Evolutionary conservation across 2,797 vertebrate genomes (phyloP), one percentile per base, ranked within the genome.

Genomic region (Microctenopoma steveboyesi): DNA sequence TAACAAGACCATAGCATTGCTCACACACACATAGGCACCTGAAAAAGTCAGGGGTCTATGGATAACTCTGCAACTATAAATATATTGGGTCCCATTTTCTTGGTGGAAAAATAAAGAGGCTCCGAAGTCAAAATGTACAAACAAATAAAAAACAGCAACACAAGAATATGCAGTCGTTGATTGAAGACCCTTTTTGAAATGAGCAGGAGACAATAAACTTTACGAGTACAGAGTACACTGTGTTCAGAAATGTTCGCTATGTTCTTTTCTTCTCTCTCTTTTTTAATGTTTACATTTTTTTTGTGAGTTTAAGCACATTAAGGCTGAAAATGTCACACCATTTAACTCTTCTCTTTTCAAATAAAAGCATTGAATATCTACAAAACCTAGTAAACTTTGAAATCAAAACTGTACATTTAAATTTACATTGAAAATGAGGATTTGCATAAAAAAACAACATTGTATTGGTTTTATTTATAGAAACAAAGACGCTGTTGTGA

Each of bases 331-430:
- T 89, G 93, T 94, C 91, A 94, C 93, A 94, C 91, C 92, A 94
- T 92, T 93, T 88, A 92, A 88, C 86, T 92, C 86, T 85, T 87
- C 77, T 69, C 85, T 85, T 76, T 83, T 90, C 92, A 96, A 97
- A 95, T 91, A 86, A 95, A 96, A 95, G 92, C 91, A 95, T 94
- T 93, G 94, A 95, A 90, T 96, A 96, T 95, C 95, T 96, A 96
- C 95, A 96, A 96, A 96, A 95, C 93, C 94, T 96, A 97, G 89
- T 94, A 91, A 95, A 95, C 93, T 94, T 95, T 92, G 84, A 96
- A 98, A 98, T 97, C 95, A 98, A 96, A 97, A 96, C 96, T 99
- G 97, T 99, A 99, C 97, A 99, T 88, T 88, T 90, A 96, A 89
- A 98, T 98, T 99, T 99, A 98, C 98, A 99, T 89, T 87, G 94